A percentile compares a stretch with the other conserved stretches of the same genome.
Conservation (phyloP, 2,797 vertebrate genomes). For the Lacerta agilis region DNA sequence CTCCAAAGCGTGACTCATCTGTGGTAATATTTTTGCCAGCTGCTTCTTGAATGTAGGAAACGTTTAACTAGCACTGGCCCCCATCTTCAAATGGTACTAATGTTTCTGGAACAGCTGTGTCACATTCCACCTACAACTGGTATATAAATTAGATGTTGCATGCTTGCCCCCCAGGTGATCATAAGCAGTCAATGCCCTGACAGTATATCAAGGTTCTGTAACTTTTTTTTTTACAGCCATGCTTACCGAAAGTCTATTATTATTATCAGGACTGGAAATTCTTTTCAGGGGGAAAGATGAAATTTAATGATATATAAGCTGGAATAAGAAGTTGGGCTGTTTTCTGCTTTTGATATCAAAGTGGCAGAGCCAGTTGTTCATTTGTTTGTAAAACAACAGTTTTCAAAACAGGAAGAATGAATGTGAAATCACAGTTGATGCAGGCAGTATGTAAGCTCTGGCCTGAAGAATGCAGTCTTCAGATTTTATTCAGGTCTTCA, state of each 20-base stretch:
- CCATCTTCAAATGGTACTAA: constrained; percentile 20
- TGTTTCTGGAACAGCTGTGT: constrained; percentile 35
- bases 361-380: not conserved
- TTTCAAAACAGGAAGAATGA: not conserved
- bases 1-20: constrained; percentile 2
- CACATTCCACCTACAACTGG: constrained; percentile 29
- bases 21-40: constrained; percentile 20
- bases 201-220: not conserved
- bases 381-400: not conserved
- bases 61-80: not conserved
- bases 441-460: not conserved
- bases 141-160: constrained; percentile 9
- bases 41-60: constrained; percentile 4
- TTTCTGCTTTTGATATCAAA: not conserved
- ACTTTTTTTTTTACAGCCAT: not conserved
- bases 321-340: not conserved
- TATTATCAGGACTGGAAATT: not conserved
- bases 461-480: not conserved
- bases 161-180: not conserved
- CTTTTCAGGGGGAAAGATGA: not conserved
- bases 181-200: not conserved
- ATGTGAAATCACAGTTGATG: not conserved
- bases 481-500: not conserved
- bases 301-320: not conserved
- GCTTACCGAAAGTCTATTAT: not conserved